A percentile compares a stretch with the other conserved stretches of the same genome.
Evolutionary conservation across 2,888 invertebrate species (phyloP).

Genomic region (Pachymerium ferrugineum): DNA sequence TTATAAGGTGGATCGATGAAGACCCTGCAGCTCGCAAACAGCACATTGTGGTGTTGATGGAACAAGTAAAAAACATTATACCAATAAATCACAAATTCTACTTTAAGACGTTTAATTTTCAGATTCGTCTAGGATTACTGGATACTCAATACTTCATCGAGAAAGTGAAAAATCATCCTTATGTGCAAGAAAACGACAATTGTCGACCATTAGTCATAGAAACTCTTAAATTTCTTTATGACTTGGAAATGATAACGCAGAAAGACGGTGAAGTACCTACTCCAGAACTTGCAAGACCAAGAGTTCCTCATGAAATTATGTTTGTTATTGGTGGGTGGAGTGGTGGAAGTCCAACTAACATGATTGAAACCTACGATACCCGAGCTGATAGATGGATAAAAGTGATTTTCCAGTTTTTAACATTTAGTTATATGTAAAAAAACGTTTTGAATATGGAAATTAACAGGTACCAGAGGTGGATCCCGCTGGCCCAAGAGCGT

Average conservation of each 20-base stretch:
- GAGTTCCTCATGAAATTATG: slow-evolving; percentile 81
- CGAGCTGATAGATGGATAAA: slow-evolving; percentile 84
- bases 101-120: slow-evolving; percentile 55
- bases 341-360: slow-evolving; percentile 65
- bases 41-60: slow-evolving; percentile 62
- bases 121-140: slow-evolving; percentile 72
- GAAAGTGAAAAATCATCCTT: slow-evolving; percentile 76
- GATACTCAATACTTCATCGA: slow-evolving; percentile 87
- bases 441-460: background rate
- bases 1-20: slow-evolving; percentile 78
- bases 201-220: slow-evolving; percentile 85
- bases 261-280: slow-evolving; percentile 77
- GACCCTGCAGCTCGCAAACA: slow-evolving; percentile 65
- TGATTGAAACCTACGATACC: slow-evolving; percentile 83
- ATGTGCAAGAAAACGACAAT: slow-evolving; percentile 72
- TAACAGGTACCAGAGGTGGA: slow-evolving; percentile 67
- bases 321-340: slow-evolving; percentile 79
- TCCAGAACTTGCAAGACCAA: slow-evolving; percentile 65
- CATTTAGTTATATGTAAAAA: background rate
- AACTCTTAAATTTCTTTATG: slow-evolving; percentile 83
- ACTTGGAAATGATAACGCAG: slow-evolving; percentile 74
- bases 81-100: background rate
- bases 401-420: slow-evolving; percentile 50
- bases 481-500: slow-evolving; percentile 77
- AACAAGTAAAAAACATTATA: slow-evolving; percentile 31